phyloP scores from a whole-genome alignment of 2,888 invertebrate species.

The Drosophila melanosoma region DNA sequence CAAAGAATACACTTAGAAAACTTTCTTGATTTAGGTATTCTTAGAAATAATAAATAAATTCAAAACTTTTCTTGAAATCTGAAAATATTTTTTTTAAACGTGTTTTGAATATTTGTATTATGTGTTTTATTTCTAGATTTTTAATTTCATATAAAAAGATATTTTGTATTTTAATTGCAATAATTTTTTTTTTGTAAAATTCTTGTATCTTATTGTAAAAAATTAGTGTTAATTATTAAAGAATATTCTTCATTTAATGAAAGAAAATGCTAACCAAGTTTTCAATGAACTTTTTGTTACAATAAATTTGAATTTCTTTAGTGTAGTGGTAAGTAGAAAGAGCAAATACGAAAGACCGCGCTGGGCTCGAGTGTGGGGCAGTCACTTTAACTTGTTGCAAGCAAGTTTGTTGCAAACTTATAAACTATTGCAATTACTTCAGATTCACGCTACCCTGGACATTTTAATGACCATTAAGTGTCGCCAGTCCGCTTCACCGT shows the following conservation, averaged over 20 bases:
- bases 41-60: neutral
- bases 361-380: constrained; percentile 11
- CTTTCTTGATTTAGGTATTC: neutral
- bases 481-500: constrained; percentile 35
- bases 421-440: constrained; percentile 74
- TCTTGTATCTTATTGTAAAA: neutral
- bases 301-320: neutral
- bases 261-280: neutral
- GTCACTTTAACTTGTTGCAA: constrained; percentile 19
- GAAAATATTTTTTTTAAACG: neutral
- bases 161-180: too few relatives aligned
- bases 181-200: neutral
- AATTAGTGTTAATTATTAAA: neutral
- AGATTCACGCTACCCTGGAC: constrained; percentile 64
- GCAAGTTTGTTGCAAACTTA: constrained; percentile 53
- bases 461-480: constrained; percentile 67
- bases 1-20: constrained; percentile 6
- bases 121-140: neutral
- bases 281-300: neutral
- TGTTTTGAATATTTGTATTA: neutral
- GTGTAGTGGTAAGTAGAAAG: neutral
- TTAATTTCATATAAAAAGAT: neutral
- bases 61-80: too few relatives aligned
- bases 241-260: neutral
- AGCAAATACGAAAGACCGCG: constrained; percentile 30